These are phyloP conservation scores for Gymnorhina tibicen DNA, from an alignment of 2,113 vertebrate genomes.

Conservation along the genomic window DNA sequence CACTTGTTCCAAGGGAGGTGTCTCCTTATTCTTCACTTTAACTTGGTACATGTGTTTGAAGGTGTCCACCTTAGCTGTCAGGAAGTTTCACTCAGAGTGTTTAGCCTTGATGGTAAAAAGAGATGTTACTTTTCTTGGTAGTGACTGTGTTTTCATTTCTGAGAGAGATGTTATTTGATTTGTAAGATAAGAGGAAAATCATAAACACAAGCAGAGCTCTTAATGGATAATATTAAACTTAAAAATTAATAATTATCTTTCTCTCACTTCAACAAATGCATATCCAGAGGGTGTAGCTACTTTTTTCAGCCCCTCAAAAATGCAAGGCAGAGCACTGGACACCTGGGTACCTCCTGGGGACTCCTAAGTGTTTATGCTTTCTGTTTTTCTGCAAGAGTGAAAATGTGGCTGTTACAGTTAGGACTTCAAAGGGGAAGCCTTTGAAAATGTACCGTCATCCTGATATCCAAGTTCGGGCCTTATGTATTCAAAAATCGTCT, in stretches of 20 bases:
- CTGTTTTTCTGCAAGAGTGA: not conserved
- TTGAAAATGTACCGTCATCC: not conserved
- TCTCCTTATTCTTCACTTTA: not conserved
- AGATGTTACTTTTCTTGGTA: not conserved
- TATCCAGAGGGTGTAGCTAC: not conserved
- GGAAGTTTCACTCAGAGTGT: not conserved
- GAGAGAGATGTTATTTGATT: not conserved
- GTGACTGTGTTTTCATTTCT: not conserved
- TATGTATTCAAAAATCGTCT: not conserved
- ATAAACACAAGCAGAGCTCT: not conserved
- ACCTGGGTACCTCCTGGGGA: not conserved
- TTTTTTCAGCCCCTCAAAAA: not conserved
- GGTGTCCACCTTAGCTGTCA: fast-evolving
- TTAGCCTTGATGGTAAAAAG: not conserved
- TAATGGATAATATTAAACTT: not conserved
- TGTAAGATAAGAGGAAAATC: not conserved
- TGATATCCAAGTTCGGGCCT: not conserved
- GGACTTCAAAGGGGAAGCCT: not conserved
- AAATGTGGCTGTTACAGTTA: not conserved
- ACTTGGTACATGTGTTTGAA: not conserved
- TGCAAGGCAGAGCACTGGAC: not conserved
- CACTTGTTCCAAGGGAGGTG: fast-evolving
- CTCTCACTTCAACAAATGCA: not conserved
- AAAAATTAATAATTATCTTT: not conserved
- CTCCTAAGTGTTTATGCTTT: not conserved